Evolutionary conservation across 2,888 invertebrate genomes (phyloP).

Genomic region (Thereva unica): DNA sequence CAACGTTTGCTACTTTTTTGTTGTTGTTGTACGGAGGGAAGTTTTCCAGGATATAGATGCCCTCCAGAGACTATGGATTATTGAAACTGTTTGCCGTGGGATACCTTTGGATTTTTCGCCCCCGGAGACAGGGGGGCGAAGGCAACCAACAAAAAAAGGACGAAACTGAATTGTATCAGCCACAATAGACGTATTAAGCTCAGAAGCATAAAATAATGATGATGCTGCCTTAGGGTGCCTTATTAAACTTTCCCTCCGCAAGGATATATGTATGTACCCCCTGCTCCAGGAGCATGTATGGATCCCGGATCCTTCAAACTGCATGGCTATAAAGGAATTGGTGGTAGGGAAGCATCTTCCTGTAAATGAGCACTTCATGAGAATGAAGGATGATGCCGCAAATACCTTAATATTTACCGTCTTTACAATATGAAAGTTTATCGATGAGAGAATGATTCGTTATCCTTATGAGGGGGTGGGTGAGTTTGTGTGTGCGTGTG

Average conservation of each 20-base stretch:
- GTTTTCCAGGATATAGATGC: background rate
- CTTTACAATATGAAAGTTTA: constrained; percentile 23
- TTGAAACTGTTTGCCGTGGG: constrained; percentile 28
- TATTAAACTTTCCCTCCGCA: constrained; percentile 14
- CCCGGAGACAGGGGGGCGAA: constrained; percentile 7
- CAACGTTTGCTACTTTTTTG: constrained; percentile 24
- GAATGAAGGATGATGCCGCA: constrained; percentile 28
- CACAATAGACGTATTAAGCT: constrained; percentile 20
- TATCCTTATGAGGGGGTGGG: constrained; percentile 7
- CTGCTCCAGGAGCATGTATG: background rate
- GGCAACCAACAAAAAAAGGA: background rate
- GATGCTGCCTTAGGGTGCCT: constrained; percentile 22
- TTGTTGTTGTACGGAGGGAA: background rate
- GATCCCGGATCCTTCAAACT: constrained; percentile 8
- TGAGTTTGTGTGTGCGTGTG: too few relatives aligned
- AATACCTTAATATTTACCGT: constrained; percentile 36
- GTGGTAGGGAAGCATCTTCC: background rate
- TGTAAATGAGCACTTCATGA: background rate
- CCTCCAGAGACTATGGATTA: constrained; percentile 26
- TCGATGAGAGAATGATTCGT: constrained; percentile 17
- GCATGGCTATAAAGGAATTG: constrained; percentile 6
- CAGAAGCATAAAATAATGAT: constrained; percentile 32
- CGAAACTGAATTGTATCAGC: constrained; percentile 22
- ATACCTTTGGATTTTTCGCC: constrained; percentile 30
- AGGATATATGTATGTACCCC: background rate